A percentile compares a stretch with the other conserved stretches of the same genome.
phyloP scores from a whole-genome alignment of 2,797 vertebrate species.

The Emydoidea blandingii region DNA sequence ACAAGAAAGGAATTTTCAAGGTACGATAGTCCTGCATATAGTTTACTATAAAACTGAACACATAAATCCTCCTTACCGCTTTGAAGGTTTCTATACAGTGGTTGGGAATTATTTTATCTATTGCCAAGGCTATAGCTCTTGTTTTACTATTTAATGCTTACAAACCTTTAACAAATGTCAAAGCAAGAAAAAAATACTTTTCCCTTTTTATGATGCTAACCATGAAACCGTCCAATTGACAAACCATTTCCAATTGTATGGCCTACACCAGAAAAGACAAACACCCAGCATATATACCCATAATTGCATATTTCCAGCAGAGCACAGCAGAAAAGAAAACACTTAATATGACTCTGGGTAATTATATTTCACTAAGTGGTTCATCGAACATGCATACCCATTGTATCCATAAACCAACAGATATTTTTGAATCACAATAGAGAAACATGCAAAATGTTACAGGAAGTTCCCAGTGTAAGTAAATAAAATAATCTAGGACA shows the following conservation, averaged over 20 bases:
- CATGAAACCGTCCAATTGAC: constrained; percentile 12
- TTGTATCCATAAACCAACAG: constrained; percentile 8
- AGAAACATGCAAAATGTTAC: background rate
- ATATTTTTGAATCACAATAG: background rate
- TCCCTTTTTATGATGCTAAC: background rate
- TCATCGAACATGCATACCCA: background rate
- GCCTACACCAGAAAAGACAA: background rate
- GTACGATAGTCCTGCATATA: background rate
- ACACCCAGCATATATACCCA: background rate
- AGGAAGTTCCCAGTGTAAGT: background rate
- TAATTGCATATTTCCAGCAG: background rate
- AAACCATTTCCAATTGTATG: background rate
- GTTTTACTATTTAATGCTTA: constrained; percentile 47
- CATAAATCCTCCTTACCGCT: constrained; percentile 27
- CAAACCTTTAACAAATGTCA: constrained; percentile 54
- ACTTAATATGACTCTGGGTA: constrained; percentile 29
- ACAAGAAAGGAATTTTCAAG: background rate
- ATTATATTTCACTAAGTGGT: background rate
- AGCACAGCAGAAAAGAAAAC: background rate
- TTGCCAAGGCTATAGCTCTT: constrained; percentile 12
- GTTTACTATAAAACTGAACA: constrained; percentile 19
- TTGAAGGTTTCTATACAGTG: constrained; percentile 42
- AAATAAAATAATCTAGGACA: background rate
- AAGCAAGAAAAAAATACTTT: constrained; percentile 27
- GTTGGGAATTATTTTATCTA: constrained; percentile 30